phyloP scores from a whole-genome alignment of 1,140 invertebrate genomes.

The Apocrypta bakeri region DNA sequence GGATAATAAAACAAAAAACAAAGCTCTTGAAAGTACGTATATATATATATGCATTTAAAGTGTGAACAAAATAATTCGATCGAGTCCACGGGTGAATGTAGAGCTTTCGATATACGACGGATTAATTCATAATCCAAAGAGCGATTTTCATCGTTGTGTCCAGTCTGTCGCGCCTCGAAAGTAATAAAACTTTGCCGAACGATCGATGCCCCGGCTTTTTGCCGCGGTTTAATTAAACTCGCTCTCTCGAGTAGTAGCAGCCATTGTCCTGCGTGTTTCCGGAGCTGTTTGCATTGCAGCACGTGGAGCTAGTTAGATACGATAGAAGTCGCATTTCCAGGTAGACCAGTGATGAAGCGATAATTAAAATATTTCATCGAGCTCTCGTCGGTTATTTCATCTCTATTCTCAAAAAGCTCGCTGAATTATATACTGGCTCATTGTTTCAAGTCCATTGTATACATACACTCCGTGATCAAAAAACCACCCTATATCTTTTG shows the following conservation, averaged over 20 bases:
- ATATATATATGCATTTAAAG: not conserved
- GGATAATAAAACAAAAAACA: not conserved
- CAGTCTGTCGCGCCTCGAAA: not conserved
- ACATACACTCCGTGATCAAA: no score
- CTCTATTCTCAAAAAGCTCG: no score
- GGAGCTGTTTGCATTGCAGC: not conserved
- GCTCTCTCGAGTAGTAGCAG: not conserved
- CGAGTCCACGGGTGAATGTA: not conserved
- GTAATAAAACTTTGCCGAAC: slow-evolving; percentile 34
- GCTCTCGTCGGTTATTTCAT: not conserved
- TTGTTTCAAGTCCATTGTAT: no score
- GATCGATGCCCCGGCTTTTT: slow-evolving; percentile 15
- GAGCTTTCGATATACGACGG: not conserved
- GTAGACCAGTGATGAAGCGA: no score
- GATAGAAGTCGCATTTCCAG: no score
- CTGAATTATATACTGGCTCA: no score
- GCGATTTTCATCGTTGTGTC: slow-evolving; percentile 10
- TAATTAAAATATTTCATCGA: slow-evolving; percentile 6
- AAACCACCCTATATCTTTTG: no score
- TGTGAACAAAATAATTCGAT: not conserved
- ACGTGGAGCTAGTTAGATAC: not conserved
- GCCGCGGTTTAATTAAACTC: slow-evolving; percentile 39
- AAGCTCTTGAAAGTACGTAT: no score
- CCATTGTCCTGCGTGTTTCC: no score
- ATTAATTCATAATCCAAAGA: slow-evolving; percentile 14